Evolutionary conservation across 2,797 vertebrate genomes (phyloP), one percentile per base, ranked within the genome.

Genomic region (Adrianichthys oophorus): DNA sequence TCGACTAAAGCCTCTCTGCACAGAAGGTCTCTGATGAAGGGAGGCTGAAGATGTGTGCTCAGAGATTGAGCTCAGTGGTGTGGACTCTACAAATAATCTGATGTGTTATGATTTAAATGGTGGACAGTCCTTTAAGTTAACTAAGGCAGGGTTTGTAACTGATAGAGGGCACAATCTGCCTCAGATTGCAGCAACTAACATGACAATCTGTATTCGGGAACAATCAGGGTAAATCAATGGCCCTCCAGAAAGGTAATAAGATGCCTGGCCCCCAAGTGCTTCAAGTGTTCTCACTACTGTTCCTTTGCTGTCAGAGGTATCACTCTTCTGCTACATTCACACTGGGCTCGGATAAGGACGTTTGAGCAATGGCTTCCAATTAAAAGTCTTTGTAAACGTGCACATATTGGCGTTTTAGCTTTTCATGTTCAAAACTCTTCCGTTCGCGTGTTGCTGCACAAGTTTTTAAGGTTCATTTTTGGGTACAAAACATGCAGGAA

Each of bases 221-320:
- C 63, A 48, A 49, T 72, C 68, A 51, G 37, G 56, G 43, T 41
- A 64, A 44, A 47, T 32, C 46, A 63, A 61, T 29, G 68, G 72
- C 62, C 56, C 58, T 56, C 70, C 70, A 72, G 60, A 70, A 54
- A 66, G 45, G 46, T 58, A 58, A 61, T 65, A 53, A 67, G 16
- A 56, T 32, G 23, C 50, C 15, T 7, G 63, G 49, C 75, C 79
- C 68, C 79, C 66, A 61, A 76, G 77, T 75, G 71, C 69, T 74
- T 80, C 59, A 51, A 77, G 80, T 53, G 63, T 75, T 91, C 89
- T 88, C 87, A 90, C 91, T 90, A 92, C 91, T 56, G 53, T 32
- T 67, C 65, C 66, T 61, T 62, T 1, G 5, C 74, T 59, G 92
- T 92, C 92, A 89, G 68, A 91, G 56, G 87, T 8, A 13, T 14